Conservation (phyloP, 2,888 invertebrate genomes). For the Odontomyia ornata region DNA sequence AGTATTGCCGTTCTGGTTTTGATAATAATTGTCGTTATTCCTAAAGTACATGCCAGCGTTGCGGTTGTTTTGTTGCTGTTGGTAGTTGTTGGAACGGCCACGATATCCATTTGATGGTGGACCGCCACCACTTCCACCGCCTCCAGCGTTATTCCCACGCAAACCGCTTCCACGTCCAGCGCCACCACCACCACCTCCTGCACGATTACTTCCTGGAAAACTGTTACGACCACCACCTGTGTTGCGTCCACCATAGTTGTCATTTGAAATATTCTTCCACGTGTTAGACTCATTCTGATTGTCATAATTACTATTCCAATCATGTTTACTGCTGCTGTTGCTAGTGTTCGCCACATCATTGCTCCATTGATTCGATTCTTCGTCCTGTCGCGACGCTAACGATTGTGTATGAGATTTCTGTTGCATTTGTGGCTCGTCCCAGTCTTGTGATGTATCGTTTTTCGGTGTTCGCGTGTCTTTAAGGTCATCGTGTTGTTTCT, state of each 20-base stretch:
- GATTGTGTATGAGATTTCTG: conserved; percentile 27
- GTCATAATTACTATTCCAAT: conserved; percentile 47
- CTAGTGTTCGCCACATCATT: conserved; percentile 58
- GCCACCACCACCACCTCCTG: not conserved
- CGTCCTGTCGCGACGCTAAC: conserved; percentile 39
- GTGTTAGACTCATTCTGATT: conserved; percentile 53
- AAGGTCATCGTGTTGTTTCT: conserved; percentile 40
- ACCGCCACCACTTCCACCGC: conserved; percentile 47
- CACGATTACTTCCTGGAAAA: not conserved
- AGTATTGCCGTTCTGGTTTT: conserved; percentile 45
- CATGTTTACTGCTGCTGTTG: conserved; percentile 44
- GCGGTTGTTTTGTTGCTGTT: conserved; percentile 47
- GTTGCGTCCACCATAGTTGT: conserved; percentile 31
- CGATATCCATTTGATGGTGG: conserved; percentile 48
- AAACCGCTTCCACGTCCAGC: conserved; percentile 13
- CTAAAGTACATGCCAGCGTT: conserved; percentile 48
- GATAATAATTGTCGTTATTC: conserved; percentile 49
- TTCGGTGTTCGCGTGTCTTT: conserved; percentile 40
- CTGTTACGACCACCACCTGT: not conserved
- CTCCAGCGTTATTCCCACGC: conserved; percentile 49
- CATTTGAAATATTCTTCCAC: conserved; percentile 51
- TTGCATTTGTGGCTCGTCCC: conserved; percentile 44
- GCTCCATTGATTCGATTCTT: conserved; percentile 59
- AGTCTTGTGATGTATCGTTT: conserved; percentile 43
- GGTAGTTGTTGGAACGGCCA: conserved; percentile 50